Evolutionary conservation across 2,113 vertebrate genomes (phyloP).

Genomic region (Platichthys flesus): DNA sequence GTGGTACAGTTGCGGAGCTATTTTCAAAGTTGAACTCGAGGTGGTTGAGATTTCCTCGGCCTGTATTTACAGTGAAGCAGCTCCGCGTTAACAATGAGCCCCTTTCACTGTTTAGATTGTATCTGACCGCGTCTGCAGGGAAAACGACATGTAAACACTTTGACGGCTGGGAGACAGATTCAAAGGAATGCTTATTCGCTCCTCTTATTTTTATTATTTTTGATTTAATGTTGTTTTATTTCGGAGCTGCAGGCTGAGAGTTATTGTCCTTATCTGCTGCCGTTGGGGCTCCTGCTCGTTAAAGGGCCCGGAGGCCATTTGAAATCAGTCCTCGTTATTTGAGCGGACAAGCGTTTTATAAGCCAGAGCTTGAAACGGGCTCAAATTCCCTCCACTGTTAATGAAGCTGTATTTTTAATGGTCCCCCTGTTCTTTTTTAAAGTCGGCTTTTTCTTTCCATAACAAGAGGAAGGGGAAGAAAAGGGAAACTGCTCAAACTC

Average conservation of each 20-base stretch:
- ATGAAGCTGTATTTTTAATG: conserved; percentile 73
- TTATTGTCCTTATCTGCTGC: conserved; percentile 71
- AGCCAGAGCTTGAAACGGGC: conserved; percentile 67
- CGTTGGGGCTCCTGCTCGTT: conserved; percentile 63
- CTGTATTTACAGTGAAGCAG: too few relatives aligned
- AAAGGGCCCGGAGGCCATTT: conserved; percentile 65
- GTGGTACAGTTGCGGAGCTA: too few relatives aligned
- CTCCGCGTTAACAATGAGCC: conserved; percentile 57
- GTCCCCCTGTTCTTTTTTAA: conserved; percentile 16
- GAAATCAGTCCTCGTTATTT: conserved; percentile 74
- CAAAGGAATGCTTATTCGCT: conserved; percentile 40
- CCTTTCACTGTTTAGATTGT: conserved; percentile 72
- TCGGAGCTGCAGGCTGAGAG: conserved; percentile 31
- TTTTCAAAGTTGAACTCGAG: too few relatives aligned
- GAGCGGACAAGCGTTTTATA: conserved; percentile 72
- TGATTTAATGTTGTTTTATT: background rate
- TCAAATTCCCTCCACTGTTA: conserved; percentile 70
- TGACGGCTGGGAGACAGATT: conserved; percentile 65
- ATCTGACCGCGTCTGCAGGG: conserved; percentile 73
- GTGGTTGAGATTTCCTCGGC: too few relatives aligned
- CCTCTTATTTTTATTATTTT: background rate
- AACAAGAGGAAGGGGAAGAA: conserved; percentile 40
- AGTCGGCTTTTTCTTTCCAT: conserved; percentile 58
- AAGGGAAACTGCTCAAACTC: conserved; percentile 44
- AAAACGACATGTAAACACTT: conserved; percentile 75